Evolutionary conservation across 2,797 vertebrate genomes (phyloP), one percentile per base, ranked within the genome.

Genomic region (Parambassis ranga): DNA sequence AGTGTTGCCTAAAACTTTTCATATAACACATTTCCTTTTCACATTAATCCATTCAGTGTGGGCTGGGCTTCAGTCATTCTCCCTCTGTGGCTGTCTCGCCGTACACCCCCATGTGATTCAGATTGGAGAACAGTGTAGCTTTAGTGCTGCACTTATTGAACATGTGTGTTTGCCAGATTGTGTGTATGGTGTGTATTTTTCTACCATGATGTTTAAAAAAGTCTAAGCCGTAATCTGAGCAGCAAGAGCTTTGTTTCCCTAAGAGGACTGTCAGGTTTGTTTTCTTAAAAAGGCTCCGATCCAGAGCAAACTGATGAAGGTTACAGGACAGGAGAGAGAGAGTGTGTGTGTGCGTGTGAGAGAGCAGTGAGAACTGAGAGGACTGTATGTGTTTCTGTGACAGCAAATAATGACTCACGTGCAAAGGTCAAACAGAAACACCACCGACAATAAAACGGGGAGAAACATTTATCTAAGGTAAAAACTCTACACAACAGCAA

Each of bases 241-340:
- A 75, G 70, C 22, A 14, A 60, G 76, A 77, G 75, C 66, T 83
- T 75, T 15, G 71, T 85, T 87, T 86, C 78, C 82, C 73, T 71
- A 60, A 52, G 80, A 83, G 85, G 64, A 85, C 51, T 66, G 32
- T 66, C 52, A 50, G 62, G 81, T 89, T 90, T 88, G 77, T 91
- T 90, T 90, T 89, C 67, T 65, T 83, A 77, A 65, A 68, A 82
- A 73, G 57, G 28, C 73, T 77, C 70, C 49, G 43, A 64, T 83
- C 81, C 78, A 88, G 86, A 83, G 77, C 61, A 79, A 85, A 82
- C 65, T 32, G 46, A 84, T 32, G 53, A 74, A 77, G 60, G 50
- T 53, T 77, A 73, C 59, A 81, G 35, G 61, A 81, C 65, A 47
- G 49, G 11, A 49, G 38, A 18, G 41, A 18, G 31, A 2, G 43